phyloP scores from a whole-genome alignment of 2,113 vertebrate species.

The Sterna hirundo region DNA sequence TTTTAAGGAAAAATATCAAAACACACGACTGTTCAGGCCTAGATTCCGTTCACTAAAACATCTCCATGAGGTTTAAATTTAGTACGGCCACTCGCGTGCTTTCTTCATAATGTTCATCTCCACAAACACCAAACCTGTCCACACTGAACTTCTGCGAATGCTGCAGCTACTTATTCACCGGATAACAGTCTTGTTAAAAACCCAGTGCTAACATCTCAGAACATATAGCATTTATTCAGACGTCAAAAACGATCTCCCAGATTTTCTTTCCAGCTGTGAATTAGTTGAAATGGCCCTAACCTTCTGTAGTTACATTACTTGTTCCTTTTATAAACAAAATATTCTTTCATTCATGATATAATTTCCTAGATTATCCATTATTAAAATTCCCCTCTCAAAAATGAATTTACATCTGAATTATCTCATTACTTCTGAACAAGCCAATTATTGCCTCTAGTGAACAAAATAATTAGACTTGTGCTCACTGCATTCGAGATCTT shows the following conservation, averaged over 20 bases:
- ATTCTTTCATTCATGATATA: slow-evolving; percentile 54
- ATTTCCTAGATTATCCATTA: slow-evolving; percentile 74
- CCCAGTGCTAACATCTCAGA: neutral
- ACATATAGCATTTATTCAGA: neutral
- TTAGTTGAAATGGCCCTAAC: slow-evolving; percentile 12
- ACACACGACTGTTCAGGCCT: neutral
- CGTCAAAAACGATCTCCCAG: neutral
- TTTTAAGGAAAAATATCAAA: neutral
- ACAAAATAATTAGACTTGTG: slow-evolving; percentile 66
- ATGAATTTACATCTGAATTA: slow-evolving; percentile 78
- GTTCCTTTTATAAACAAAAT: slow-evolving; percentile 55
- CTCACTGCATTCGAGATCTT: neutral
- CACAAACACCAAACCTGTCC: neutral
- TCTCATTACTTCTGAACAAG: slow-evolving; percentile 72
- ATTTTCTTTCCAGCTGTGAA: slow-evolving; percentile 38
- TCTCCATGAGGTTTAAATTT: neutral
- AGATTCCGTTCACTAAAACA: neutral
- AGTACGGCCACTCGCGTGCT: accelerated
- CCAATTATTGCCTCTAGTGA: slow-evolving; percentile 66
- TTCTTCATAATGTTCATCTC: neutral
- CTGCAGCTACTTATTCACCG: neutral
- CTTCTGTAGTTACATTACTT: slow-evolving; percentile 30
- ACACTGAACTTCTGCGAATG: neutral
- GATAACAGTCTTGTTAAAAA: neutral
- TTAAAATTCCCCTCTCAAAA: slow-evolving; percentile 70